A percentile compares a stretch with the other conserved stretches of the same genome.
phyloP scores from a whole-genome alignment of 2,888 invertebrate genomes.

The Lithophane socia region DNA sequence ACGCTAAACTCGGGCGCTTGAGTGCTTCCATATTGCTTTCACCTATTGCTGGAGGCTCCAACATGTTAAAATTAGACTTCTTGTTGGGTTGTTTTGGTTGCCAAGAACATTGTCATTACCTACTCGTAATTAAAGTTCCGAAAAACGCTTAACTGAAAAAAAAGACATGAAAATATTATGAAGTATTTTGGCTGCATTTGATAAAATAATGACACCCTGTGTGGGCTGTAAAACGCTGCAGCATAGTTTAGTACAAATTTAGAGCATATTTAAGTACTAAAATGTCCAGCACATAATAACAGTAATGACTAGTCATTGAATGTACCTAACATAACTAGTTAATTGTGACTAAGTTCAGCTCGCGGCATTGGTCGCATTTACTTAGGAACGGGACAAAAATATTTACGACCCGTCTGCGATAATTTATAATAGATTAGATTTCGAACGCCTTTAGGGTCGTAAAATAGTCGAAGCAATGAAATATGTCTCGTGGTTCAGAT shows the following conservation, averaged over 20 bases:
- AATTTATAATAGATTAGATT: conserved; percentile 57
- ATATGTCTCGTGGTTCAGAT: conserved; percentile 18
- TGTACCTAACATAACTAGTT: conserved; percentile 18
- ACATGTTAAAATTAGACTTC: neutral
- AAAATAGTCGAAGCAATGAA: conserved; percentile 40
- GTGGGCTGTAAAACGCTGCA: neutral
- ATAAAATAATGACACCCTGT: neutral
- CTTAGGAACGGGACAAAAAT: conserved; percentile 45
- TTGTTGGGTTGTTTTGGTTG: neutral
- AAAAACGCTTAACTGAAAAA: neutral
- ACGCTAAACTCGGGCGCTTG: no score
- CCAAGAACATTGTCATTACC: neutral
- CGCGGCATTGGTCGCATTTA: conserved; percentile 43
- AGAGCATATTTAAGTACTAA: conserved; percentile 32
- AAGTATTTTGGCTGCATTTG: neutral
- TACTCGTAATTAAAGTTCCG: neutral
- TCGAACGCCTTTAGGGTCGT: conserved; percentile 38
- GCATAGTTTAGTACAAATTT: conserved; percentile 15
- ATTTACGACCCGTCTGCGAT: conserved; percentile 44
- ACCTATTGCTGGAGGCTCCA: neutral
- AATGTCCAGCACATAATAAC: conserved; percentile 41
- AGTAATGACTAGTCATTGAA: conserved; percentile 47
- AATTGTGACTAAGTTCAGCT: conserved; percentile 43
- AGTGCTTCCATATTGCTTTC: neutral
- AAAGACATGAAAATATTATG: neutral